A percentile compares a stretch with the other conserved stretches of the same genome.
phyloP scores from a whole-genome alignment of 2,113 vertebrate species.

The Podiceps cristatus region DNA sequence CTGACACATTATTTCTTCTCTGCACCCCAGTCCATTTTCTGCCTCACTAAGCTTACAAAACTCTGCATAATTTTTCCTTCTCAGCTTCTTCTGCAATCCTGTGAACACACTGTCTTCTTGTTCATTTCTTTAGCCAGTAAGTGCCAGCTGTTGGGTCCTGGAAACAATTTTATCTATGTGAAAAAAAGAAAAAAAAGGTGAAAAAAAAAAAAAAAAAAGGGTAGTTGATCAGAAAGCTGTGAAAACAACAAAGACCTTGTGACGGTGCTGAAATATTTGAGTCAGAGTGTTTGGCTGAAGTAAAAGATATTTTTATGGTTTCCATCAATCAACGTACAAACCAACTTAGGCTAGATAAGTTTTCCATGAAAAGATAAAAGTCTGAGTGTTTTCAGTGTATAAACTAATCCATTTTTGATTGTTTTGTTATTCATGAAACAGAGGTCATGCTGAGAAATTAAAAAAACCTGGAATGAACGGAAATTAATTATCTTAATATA shows the following conservation, averaged over 20 bases:
- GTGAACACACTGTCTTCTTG: conserved; percentile 74
- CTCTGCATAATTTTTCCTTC: conserved; percentile 85
- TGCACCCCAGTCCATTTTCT: conserved; percentile 88
- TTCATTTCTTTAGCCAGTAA: conserved; percentile 73
- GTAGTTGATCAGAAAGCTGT: conserved; percentile 56
- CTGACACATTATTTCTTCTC: conserved; percentile 84
- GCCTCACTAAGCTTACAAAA: conserved; percentile 87
- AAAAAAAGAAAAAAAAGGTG: neutral
- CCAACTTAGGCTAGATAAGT: neutral
- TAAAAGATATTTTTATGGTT: conserved; percentile 32
- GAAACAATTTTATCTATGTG: conserved; percentile 70
- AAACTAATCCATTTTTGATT: conserved; percentile 59
- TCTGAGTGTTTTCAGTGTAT: conserved; percentile 9
- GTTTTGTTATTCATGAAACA: conserved; percentile 53
- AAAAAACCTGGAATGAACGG: neutral
- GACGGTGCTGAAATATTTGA: neutral
- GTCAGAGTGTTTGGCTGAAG: conserved; percentile 43
- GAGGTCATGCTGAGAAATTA: conserved; percentile 63
- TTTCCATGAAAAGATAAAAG: conserved; percentile 32
- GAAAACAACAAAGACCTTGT: conserved; percentile 50
- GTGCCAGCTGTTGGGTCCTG: conserved; percentile 70
- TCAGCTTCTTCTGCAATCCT: conserved; percentile 74
- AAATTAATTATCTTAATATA: conserved; percentile 69
- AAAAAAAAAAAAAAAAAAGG: neutral
- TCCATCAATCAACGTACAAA: conserved; percentile 20